Conservation (phyloP, 2,888 invertebrate genomes). For the Drosophila birchii region DNA sequence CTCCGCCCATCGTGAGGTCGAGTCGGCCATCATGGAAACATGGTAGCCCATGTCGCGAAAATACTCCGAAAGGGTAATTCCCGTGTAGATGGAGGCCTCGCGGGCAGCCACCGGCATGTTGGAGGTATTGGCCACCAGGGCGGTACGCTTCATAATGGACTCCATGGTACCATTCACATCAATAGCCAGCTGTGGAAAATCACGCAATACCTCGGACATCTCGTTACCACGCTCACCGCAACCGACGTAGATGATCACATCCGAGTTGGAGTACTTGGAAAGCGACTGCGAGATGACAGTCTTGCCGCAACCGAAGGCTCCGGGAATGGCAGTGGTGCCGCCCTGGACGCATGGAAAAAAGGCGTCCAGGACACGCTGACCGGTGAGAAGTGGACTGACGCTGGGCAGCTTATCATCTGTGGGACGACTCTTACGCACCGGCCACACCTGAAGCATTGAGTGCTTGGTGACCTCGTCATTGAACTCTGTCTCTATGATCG, state of each 20-base stretch:
- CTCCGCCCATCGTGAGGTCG: slow-evolving; percentile 99
- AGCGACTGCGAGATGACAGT: slow-evolving; percentile 98
- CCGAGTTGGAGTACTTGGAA: slow-evolving; percentile 99
- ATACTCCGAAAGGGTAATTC: slow-evolving; percentile 99
- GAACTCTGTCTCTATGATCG: slow-evolving; percentile 98
- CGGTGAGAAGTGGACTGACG: slow-evolving; percentile 98
- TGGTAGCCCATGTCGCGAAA: slow-evolving; percentile 99
- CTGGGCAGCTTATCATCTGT: slow-evolving; percentile 98
- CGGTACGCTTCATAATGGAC: slow-evolving; percentile 99
- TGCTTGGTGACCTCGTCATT: slow-evolving; percentile 95
- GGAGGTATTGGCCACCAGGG: slow-evolving; percentile 99
- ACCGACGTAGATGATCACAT: slow-evolving; percentile 99
- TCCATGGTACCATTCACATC: slow-evolving; percentile 98
- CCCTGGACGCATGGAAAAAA: slow-evolving; percentile 99
- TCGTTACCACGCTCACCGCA: slow-evolving; percentile 99
- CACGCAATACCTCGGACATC: slow-evolving; percentile 99
- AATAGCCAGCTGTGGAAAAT: slow-evolving; percentile 98
- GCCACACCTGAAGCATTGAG: slow-evolving; percentile 99
- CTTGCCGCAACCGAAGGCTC: slow-evolving; percentile 99
- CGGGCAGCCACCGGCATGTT: slow-evolving; percentile 99
- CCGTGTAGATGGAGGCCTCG: slow-evolving; percentile 99
- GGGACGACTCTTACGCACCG: slow-evolving; percentile 98
- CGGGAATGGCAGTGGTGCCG: slow-evolving; percentile 99
- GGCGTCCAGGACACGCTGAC: slow-evolving; percentile 98
- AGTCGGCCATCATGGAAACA: slow-evolving; percentile 99